phyloP scores from a whole-genome alignment of 2,888 invertebrate genomes.

The Apomyelois bistriatella region DNA sequence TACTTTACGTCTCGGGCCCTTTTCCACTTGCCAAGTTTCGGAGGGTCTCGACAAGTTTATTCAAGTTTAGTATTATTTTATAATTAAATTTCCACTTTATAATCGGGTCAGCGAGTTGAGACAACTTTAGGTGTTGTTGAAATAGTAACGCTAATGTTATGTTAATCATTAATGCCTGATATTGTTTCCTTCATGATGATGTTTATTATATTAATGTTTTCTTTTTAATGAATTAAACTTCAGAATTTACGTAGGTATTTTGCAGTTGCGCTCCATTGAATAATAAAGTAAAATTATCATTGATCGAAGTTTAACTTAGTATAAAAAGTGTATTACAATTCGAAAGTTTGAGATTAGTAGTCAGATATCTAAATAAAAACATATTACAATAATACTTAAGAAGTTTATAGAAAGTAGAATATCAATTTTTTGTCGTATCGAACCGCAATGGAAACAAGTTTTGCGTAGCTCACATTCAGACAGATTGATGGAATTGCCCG shows the following conservation, averaged over 20 bases:
- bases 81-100: constrained; percentile 70
- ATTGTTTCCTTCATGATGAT: constrained; percentile 13
- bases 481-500: constrained; percentile 57
- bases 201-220: background rate
- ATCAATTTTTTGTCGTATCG: constrained; percentile 11
- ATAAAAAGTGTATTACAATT: background rate
- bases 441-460: constrained; percentile 44
- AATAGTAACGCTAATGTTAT: constrained; percentile 33
- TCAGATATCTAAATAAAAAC: background rate
- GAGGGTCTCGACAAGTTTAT: constrained; percentile 68
- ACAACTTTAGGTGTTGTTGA: constrained; percentile 38
- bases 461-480: constrained; percentile 48
- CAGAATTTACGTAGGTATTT: too few relatives aligned
- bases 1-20: constrained; percentile 72
- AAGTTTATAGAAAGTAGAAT: background rate
- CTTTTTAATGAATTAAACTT: too few relatives aligned
- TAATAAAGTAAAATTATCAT: background rate
- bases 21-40: constrained; percentile 73
- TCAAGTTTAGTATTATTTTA: constrained; percentile 68
- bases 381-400: background rate
- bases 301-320: background rate
- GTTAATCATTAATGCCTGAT: constrained; percentile 20
- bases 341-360: background rate
- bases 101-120: constrained; percentile 56
- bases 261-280: background rate